These are phyloP conservation scores for Ophion obscuratus DNA, from an alignment of 2,888 invertebrate species.

Conservation along the genomic window DNA sequence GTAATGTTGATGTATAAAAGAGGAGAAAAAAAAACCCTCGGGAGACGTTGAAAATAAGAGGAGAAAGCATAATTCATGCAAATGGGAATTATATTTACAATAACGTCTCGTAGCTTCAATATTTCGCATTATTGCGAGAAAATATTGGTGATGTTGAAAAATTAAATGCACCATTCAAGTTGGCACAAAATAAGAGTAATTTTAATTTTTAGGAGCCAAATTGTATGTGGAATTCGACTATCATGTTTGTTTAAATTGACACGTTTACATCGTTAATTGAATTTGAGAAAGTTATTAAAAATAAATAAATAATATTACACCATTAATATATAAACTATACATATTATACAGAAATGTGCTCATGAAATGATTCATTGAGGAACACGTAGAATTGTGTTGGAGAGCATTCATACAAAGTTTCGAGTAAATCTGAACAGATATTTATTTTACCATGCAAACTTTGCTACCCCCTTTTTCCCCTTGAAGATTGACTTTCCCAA, in stretches of 20 bases:
- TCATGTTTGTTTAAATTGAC: neutral
- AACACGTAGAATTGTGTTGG: no score
- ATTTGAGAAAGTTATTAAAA: neutral
- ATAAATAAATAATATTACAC: no score
- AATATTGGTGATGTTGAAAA: neutral
- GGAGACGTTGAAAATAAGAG: constrained; percentile 54
- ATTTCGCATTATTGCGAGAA: constrained; percentile 6
- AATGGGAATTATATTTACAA: constrained; percentile 42
- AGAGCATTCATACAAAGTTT: no score
- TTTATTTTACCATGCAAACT: no score
- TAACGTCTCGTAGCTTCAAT: neutral
- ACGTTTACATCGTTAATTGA: neutral
- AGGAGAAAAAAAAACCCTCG: constrained; percentile 39
- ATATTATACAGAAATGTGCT: no score
- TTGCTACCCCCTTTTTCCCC: no score
- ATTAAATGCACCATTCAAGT: neutral
- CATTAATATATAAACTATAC: no score
- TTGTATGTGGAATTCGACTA: no score
- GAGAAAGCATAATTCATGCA: constrained; percentile 46
- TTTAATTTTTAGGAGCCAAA: no score
- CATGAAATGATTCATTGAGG: no score
- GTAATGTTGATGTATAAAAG: constrained; percentile 42
- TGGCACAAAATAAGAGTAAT: neutral
- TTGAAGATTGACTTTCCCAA: no score
- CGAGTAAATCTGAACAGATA: no score